Conservation (phyloP, 2,888 invertebrate species). For the Andrena trimmerana region DNA sequence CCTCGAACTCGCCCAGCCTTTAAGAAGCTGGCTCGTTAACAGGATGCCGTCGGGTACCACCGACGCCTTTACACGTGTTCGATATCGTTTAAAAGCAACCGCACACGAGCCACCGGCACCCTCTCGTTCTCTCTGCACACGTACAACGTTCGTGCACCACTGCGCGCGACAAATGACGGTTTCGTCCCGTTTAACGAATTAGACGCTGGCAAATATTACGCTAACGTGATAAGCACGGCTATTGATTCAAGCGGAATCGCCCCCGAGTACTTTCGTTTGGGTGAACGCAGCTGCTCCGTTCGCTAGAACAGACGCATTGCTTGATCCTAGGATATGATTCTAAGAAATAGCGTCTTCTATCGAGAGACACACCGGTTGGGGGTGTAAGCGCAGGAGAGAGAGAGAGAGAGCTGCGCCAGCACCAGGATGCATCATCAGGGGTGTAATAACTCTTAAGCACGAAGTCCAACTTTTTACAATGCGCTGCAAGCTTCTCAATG, state of each 20-base stretch:
- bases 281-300: too few relatives aligned
- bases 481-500: too few relatives aligned
- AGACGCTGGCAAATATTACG: conserved; percentile 33
- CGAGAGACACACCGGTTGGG: too few relatives aligned
- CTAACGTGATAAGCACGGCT: conserved; percentile 43
- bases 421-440: too few relatives aligned
- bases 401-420: too few relatives aligned
- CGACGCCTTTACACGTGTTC: conserved; percentile 67
- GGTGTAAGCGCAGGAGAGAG: too few relatives aligned
- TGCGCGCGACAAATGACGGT: conserved; percentile 50
- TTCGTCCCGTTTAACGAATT: conserved; percentile 29
- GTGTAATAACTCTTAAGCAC: too few relatives aligned
- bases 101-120: conserved; percentile 1
- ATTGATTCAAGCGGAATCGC: conserved; percentile 33
- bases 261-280: neutral
- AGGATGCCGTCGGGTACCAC: conserved; percentile 58
- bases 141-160: neutral
- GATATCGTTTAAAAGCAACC: conserved; percentile 59
- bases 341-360: too few relatives aligned
- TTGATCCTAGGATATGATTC: too few relatives aligned
- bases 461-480: too few relatives aligned
- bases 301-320: too few relatives aligned
- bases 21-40: conserved; percentile 64
- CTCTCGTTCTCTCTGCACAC: neutral
- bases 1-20: conserved; percentile 41